These are phyloP conservation scores for Lasioglossum morio DNA, from an alignment of 2,888 invertebrate genomes.

Conservation along the genomic window DNA sequence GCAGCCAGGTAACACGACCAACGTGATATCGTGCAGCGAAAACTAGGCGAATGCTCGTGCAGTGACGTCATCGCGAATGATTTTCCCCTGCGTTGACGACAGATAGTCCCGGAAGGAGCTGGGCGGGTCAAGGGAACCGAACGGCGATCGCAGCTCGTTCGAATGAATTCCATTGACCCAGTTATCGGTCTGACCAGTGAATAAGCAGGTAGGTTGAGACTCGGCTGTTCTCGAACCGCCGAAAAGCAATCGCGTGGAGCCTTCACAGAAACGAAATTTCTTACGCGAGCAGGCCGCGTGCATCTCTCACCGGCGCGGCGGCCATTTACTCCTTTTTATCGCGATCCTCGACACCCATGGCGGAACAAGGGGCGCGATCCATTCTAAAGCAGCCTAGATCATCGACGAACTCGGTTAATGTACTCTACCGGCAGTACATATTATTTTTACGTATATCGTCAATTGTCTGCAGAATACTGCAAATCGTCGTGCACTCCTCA, in stretches of 20 bases:
- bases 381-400: constrained; percentile 62
- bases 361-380: constrained; percentile 58
- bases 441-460: background rate
- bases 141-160: constrained; percentile 64
- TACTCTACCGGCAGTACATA: background rate
- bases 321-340: constrained; percentile 29
- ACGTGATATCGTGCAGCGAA: background rate
- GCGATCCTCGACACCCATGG: constrained; percentile 64
- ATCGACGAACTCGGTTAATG: background rate
- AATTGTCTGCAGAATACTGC: background rate
- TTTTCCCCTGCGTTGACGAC: background rate
- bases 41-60: background rate
- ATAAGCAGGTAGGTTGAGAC: constrained; percentile 74
- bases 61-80: background rate
- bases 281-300: constrained; percentile 8
- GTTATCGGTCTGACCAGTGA: constrained; percentile 71
- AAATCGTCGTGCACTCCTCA: background rate
- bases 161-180: constrained; percentile 83
- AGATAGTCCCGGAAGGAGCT: constrained; percentile 18
- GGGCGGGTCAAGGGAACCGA: constrained; percentile 69
- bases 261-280: constrained; percentile 45
- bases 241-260: constrained; percentile 64
- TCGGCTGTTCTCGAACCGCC: constrained; percentile 66
- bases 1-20: background rate
- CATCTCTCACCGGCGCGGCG: background rate